Evolutionary conservation across 2,888 invertebrate genomes (phyloP), one percentile per base, ranked within the genome.

Genomic region (Phytoseiulus persimilis): DNA sequence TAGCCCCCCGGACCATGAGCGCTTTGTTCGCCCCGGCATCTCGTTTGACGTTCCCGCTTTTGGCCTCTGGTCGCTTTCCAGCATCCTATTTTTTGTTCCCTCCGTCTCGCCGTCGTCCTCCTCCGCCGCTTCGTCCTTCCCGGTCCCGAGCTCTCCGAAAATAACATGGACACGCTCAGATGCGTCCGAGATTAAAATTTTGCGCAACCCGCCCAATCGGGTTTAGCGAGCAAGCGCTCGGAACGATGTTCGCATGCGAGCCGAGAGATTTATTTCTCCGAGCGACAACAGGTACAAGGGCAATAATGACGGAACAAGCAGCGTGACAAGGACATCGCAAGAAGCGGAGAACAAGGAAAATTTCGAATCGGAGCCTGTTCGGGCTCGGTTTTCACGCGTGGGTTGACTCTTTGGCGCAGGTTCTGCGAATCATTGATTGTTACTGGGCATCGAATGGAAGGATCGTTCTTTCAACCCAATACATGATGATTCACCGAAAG

Each of bases 151-250:
- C 87, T n/a, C 39, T n/a, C 33, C 39, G n/a, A 87, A 33, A 87
- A 87, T 87, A 87, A 87, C 87, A 87, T 45, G 87, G 87, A 33
- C 23, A 87, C 87, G 87, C 87, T 87, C 87, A 45, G 87, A 39
- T 87, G 87, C 87, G 33, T 32, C n/a, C 39, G 87, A 87, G 87
- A 87, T 87, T 87, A 87, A 87, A 87, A 87, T 87, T 33, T 87
- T 32, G 87, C 87, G 87, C 23, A 65, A 65, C 87, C 87, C 87
- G 45, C 9, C 87, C 87, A 23, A 87, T 87, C 45, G 87, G 87
- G 33, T 28, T 45, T 33, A 65, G 65, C 65, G 65, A 65, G 28
- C 65, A 28, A 65, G 28, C 23, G 14, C 65, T 18, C 18, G 23
- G 23, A 28, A 23, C 65, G 65, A 28, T 65, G 65, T 18, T 65